Evolutionary conservation across 2,113 vertebrate genomes (phyloP).

Genomic region (Okapia johnstoni): DNA sequence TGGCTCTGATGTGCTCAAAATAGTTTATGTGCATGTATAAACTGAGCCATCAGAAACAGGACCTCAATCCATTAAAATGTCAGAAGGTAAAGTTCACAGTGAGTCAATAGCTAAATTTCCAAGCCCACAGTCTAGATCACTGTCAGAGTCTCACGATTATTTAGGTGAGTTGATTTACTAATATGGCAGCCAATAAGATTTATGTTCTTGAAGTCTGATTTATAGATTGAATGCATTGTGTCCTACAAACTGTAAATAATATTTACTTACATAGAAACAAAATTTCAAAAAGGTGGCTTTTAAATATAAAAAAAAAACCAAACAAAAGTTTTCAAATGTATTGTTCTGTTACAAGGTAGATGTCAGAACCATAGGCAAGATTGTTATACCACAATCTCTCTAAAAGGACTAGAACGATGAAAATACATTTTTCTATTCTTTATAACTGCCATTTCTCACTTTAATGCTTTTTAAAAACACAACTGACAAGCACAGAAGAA

Average conservation of each 20-base stretch:
- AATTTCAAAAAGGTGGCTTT: conserved; percentile 57
- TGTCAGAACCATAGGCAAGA: background rate
- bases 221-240: conserved; percentile 62
- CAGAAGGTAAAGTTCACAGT: conserved; percentile 74
- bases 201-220: conserved; percentile 70
- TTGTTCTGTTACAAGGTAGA: background rate
- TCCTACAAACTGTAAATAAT: conserved; percentile 64
- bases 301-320: conserved; percentile 28
- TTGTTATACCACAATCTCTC: background rate
- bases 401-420: background rate
- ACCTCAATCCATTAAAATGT: conserved; percentile 78
- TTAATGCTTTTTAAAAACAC: conserved; percentile 20
- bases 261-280: conserved; percentile 56
- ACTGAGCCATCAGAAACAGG: conserved; percentile 76
- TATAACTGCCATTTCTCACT: conserved; percentile 41
- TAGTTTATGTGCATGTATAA: conserved; percentile 77
- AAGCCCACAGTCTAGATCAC: conserved; percentile 58
- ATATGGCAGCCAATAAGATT: conserved; percentile 67
- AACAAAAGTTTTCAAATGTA: background rate
- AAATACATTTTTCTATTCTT: conserved; percentile 14
- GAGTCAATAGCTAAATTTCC: conserved; percentile 70
- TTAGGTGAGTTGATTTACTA: conserved; percentile 78
- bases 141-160: conserved; percentile 71
- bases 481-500: conserved; percentile 36
- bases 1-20: conserved; percentile 71